Conservation (phyloP, 1,140 invertebrate genomes). For the Sycophaga agraensis region DNA sequence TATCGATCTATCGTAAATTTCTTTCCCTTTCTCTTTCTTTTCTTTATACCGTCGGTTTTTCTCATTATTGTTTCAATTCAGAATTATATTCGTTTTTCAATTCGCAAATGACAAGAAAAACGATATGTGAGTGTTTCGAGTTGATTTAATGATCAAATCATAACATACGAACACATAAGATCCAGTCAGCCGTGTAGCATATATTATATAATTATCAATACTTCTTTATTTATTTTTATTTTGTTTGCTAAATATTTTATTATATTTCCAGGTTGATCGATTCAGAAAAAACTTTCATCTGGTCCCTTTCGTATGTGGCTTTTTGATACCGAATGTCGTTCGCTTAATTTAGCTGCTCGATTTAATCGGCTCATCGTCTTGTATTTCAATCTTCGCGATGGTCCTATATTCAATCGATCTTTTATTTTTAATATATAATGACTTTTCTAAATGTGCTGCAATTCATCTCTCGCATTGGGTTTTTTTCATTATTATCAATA, state of each 20-base stretch:
- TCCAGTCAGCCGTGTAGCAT: too few relatives aligned
- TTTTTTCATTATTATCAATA: too few relatives aligned
- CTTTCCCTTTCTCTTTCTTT: neutral
- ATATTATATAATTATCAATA: conserved; percentile 11
- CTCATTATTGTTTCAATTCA: too few relatives aligned
- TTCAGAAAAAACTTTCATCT: conserved; percentile 38
- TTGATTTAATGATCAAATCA: neutral
- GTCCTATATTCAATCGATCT: too few relatives aligned
- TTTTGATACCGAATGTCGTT: neutral
- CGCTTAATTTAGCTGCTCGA: neutral
- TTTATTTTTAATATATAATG: too few relatives aligned
- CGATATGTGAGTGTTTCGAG: neutral
- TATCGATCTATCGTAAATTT: too few relatives aligned
- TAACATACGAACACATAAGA: neutral
- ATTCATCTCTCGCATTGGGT: too few relatives aligned
- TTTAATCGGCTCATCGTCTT: neutral
- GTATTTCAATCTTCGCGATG: too few relatives aligned
- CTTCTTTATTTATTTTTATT: neutral
- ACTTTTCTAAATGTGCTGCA: too few relatives aligned
- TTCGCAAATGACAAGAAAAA: conserved; percentile 2
- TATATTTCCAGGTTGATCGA: conserved; percentile 10
- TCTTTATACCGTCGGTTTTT: neutral
- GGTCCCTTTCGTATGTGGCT: conserved; percentile 41
- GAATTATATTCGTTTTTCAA: neutral
- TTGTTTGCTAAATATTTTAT: too few relatives aligned